Percentiles rank a stretch among this genome's conserved stretches.
Evolutionary conservation across 2,888 invertebrate species (phyloP).

Genomic region (Sphaerophoria taeniata): DNA sequence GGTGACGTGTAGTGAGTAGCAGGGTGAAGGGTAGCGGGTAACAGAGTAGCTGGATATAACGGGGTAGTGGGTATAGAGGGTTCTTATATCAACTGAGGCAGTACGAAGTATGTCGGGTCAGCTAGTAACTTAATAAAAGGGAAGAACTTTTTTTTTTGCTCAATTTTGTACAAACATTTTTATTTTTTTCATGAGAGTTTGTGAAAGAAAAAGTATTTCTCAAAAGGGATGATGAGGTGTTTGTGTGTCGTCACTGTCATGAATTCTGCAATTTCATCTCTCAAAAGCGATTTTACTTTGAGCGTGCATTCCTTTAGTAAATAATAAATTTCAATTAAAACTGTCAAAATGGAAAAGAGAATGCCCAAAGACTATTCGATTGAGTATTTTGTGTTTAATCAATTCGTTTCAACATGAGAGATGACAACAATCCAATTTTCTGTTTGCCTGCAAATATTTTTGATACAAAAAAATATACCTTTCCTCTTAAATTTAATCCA

Average conservation of each 20-base stretch:
- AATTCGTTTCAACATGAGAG: neutral
- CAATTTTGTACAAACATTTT: too few relatives aligned
- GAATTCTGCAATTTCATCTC: neutral
- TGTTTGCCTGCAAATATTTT: constrained; percentile 2
- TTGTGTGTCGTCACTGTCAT: neutral
- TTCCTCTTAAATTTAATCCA: constrained; percentile 53
- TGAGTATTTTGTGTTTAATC: constrained; percentile 35
- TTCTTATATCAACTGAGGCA: too few relatives aligned
- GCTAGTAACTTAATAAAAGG: too few relatives aligned
- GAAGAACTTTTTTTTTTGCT: too few relatives aligned
- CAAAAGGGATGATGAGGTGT: neutral
- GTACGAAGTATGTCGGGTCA: too few relatives aligned
- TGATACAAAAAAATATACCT: neutral
- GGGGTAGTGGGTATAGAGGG: too few relatives aligned
- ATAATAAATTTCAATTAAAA: constrained; percentile 74
- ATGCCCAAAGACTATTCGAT: constrained; percentile 49
- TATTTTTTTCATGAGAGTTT: too few relatives aligned
- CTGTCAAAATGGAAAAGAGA: constrained; percentile 51
- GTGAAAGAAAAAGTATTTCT: too few relatives aligned
- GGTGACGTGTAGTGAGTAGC: too few relatives aligned
- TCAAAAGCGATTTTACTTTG: neutral
- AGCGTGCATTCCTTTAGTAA: constrained; percentile 48
- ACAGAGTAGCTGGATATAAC: too few relatives aligned
- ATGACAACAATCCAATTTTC: constrained; percentile 7
- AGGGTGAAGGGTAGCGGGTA: too few relatives aligned